Evolutionary conservation across 2,113 vertebrate genomes (phyloP).

Genomic region (Poeciliopsis turrubarensis): DNA sequence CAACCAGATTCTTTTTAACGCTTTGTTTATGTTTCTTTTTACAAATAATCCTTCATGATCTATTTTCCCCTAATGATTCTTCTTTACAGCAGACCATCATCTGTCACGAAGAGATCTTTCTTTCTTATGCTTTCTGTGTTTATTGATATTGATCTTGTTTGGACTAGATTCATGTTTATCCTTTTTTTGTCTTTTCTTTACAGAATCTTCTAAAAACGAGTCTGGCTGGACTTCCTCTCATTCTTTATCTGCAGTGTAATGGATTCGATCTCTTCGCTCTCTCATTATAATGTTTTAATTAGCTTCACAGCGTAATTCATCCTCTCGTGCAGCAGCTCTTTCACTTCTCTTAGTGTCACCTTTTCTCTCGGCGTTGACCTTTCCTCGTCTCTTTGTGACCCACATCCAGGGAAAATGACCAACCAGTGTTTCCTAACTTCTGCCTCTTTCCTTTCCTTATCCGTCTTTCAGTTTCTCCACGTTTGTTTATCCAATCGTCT

Average conservation of each 20-base stretch:
- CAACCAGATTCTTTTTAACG: background rate
- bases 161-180: background rate
- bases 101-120: background rate
- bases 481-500: constrained; percentile 1
- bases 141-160: background rate
- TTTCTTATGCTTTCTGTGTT: background rate
- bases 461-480: background rate
- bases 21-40: background rate
- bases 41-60: background rate
- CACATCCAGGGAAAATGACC: background rate
- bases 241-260: constrained; percentile 42
- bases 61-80: no score
- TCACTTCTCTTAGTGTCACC: background rate
- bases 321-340: constrained; percentile 12
- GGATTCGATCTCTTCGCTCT: constrained; percentile 43
- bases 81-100: background rate
- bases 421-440: background rate
- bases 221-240: constrained; percentile 14
- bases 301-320: constrained; percentile 30
- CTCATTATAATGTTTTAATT: constrained; percentile 62
- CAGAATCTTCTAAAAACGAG: background rate
- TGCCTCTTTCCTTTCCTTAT: background rate
- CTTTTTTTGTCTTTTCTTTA: background rate
- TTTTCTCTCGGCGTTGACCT: constrained; percentile 19
- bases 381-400: background rate